Evolutionary conservation across 1,140 invertebrate genomes (phyloP), one percentile per base, ranked within the genome.

Genomic region (Scylla paramamosain): DNA sequence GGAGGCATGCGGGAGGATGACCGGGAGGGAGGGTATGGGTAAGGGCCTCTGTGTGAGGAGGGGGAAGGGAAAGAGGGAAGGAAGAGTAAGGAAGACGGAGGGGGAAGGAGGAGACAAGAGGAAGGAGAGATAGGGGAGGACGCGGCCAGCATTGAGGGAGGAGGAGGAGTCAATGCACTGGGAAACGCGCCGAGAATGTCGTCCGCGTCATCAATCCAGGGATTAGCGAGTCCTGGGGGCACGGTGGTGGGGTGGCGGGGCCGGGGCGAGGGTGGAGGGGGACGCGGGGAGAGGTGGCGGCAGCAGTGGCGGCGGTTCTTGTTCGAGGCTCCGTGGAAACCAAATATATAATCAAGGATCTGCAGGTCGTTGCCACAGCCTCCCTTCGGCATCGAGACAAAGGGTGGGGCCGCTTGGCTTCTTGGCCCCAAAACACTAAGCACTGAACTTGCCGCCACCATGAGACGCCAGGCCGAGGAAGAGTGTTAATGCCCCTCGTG

Each of bases 161-260:
- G 20, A 16, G 86, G 31, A 39, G 46, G 16, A 45, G 32, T 39
- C 87, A 77, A 77, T 77, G 67, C 67, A 77, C 67, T 77, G 67
- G 67, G 67, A 77, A 77, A 77, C 67, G 12, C 67, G 67, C 67
- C 20, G 67, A 77, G 67, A 77, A 77, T 77, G 67, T 77, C 25
- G 67, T 77, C 67, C 67, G n/a, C 67, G 67, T 77, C 67, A 77
- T 77, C 67, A 77, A 77, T 77, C 67, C 67, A 77, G 67, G 67
- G 67, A 77, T 77, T 77, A 77, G 67, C 6, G 67, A 77, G 67
- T n/a, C 67, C 67, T n/a, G 67, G 20, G 67, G 67, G 67, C 67
- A 77, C 67, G n/a, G 67, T 8, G 20, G 6, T 6, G 67, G 67
- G 67, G 10, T 25, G 25, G 12, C 12, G 67, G 67, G 20, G 20